Percentiles rank a stretch among this genome's conserved stretches.
These are phyloP conservation scores for Drosophila rhopaloa DNA, from an alignment of 1,140 invertebrate genomes.

Conservation along the genomic window DNA sequence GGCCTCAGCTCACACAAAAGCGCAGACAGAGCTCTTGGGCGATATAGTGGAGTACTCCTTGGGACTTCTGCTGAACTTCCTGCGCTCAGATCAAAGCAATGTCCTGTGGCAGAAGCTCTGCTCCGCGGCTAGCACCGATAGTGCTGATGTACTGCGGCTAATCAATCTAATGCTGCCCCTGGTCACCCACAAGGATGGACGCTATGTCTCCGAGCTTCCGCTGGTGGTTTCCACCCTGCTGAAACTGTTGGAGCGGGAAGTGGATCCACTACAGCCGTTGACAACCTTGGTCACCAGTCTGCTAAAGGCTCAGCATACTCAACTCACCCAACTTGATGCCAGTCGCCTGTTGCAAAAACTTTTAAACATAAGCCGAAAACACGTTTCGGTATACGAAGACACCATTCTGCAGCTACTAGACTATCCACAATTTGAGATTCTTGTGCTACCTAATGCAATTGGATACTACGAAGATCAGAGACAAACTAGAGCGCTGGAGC, in stretches of 20 bases:
- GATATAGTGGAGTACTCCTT: conserved; percentile 88
- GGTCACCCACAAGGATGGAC: conserved; percentile 88
- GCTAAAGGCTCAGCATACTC: conserved; percentile 83
- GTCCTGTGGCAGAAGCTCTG: conserved; percentile 86
- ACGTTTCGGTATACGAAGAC: conserved; percentile 86
- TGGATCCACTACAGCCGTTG: conserved; percentile 31
- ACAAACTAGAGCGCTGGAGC: conserved; percentile 86
- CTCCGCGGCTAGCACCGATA: conserved; percentile 3
- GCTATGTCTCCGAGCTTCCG: conserved; percentile 87
- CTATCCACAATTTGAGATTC: conserved; percentile 89
- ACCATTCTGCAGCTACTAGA: conserved; percentile 88
- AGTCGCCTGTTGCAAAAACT: conserved; percentile 88
- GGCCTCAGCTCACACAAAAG: conserved; percentile 85
- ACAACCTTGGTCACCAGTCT: conserved; percentile 56
- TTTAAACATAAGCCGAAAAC: conserved; percentile 85
- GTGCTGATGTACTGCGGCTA: conserved; percentile 28
- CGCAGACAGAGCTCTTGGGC: conserved; percentile 87
- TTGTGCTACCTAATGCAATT: conserved; percentile 89
- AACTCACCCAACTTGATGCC: conserved; percentile 89
- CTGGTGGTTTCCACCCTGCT: conserved; percentile 86
- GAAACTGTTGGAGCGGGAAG: conserved; percentile 85
- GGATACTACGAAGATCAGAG: conserved; percentile 87
- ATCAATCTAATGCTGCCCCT: conserved; percentile 86
- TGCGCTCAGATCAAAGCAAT: conserved; percentile 87
- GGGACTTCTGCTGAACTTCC: conserved; percentile 86